Evolutionary conservation across 2,797 vertebrate species (phyloP).

Genomic region (Rhadinocentrus ornatus): DNA sequence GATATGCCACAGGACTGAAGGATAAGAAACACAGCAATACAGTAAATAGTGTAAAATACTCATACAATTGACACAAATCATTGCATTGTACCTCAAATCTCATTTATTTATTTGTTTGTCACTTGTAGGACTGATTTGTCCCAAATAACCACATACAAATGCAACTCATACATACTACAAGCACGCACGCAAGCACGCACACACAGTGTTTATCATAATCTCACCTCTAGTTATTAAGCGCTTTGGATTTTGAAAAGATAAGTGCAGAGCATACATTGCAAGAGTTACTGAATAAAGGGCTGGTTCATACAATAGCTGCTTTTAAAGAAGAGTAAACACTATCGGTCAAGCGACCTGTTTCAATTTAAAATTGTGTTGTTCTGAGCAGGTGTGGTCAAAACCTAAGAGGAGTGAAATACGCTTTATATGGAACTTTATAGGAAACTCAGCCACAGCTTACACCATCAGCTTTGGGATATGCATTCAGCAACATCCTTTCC

Average conservation of each 20-base stretch:
- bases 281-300: slow-evolving; percentile 15
- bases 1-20: slow-evolving; percentile 10
- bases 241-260: slow-evolving; percentile 53
- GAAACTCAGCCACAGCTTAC: slow-evolving; percentile 9
- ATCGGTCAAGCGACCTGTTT: slow-evolving; percentile 8
- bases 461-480: not conserved
- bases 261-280: slow-evolving; percentile 61
- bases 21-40: slow-evolving; percentile 12
- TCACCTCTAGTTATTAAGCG: slow-evolving; percentile 50
- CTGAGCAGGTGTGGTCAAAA: not conserved
- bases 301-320: slow-evolving; percentile 31
- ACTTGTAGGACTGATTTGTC: slow-evolving; percentile 45
- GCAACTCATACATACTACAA: slow-evolving; percentile 45
- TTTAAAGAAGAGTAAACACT: slow-evolving; percentile 27
- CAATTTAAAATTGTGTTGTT: slow-evolving; percentile 10
- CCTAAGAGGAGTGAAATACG: slow-evolving; percentile 17
- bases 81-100: slow-evolving; percentile 53
- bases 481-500: not conserved
- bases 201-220: slow-evolving; percentile 35
- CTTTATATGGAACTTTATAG: slow-evolving; percentile 3
- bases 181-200: slow-evolving; percentile 25
- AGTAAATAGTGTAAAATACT: slow-evolving; percentile 26
- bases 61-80: slow-evolving; percentile 42
- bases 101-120: slow-evolving; percentile 68
- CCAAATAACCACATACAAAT: slow-evolving; percentile 53